Conservation (phyloP, 2,113 vertebrate genomes). For the Mohoua ochrocephala region DNA sequence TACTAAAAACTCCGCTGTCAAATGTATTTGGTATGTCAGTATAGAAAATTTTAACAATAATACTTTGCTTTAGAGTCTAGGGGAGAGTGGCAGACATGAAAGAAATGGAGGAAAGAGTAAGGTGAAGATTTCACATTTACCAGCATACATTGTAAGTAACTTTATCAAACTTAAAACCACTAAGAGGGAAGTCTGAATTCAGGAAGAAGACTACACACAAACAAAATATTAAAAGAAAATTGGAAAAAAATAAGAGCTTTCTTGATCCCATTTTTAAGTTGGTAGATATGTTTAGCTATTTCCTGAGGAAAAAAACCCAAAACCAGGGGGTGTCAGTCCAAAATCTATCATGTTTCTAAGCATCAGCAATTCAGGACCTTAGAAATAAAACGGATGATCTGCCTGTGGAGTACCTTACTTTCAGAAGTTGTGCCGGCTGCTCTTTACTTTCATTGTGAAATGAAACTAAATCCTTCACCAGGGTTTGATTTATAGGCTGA, state of each 20-base stretch:
- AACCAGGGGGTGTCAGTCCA: fast-evolving
- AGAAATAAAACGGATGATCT: not conserved
- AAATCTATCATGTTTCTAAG: not conserved
- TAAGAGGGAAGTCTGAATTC: not conserved
- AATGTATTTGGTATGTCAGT: not conserved
- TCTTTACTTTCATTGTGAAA: not conserved
- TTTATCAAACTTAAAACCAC: not conserved
- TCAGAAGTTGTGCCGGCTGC: not conserved
- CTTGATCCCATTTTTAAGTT: not conserved
- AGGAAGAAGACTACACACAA: not conserved
- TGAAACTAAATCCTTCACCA: not conserved
- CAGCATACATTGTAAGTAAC: fast-evolving
- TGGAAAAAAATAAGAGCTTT: not conserved
- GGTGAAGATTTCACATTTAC: not conserved
- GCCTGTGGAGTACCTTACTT: not conserved
- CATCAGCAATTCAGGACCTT: not conserved
- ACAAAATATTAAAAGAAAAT: not conserved
- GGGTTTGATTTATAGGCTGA: not conserved
- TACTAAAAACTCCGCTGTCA: not conserved
- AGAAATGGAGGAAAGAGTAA: not conserved
- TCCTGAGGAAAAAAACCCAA: not conserved
- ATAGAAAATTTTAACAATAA: not conserved
- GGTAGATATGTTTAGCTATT: not conserved
- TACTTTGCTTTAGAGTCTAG: not conserved
- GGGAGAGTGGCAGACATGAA: not conserved